A percentile compares a stretch with the other conserved stretches of the same genome.
Conservation (phyloP, 92 coral and sea anemone species). For the Heliopora coerulea region DNA sequence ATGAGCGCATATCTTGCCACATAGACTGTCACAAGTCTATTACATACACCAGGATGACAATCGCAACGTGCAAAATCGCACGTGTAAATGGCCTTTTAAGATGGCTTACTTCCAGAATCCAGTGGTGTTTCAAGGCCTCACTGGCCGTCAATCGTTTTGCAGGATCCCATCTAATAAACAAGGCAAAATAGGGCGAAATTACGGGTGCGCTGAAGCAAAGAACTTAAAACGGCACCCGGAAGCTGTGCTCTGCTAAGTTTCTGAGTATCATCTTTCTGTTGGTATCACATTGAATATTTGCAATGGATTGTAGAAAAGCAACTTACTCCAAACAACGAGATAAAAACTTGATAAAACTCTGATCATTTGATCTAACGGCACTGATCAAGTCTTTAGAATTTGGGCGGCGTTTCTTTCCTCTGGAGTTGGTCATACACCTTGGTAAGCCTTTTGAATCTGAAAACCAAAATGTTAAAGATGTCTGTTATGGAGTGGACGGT, state of each 20-base stretch:
- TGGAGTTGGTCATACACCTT: constrained; percentile 89
- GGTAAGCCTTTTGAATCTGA: constrained; percentile 96
- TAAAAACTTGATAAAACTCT: constrained; percentile 75
- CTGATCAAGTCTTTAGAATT: constrained; percentile 75
- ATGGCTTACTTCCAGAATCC: constrained; percentile 79
- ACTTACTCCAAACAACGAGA: constrained; percentile 90
- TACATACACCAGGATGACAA: no score
- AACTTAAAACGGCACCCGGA: no score
- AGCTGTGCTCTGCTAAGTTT: no score
- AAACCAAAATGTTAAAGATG: no score
- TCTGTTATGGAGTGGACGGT: no score
- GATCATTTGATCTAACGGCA: constrained; percentile 79
- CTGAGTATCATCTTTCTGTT: no score
- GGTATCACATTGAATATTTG: not conserved
- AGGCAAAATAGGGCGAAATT: no score
- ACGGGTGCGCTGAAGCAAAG: no score
- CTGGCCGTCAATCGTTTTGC: constrained; percentile 84
- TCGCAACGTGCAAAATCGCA: no score
- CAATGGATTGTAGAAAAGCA: not conserved
- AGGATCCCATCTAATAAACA: constrained; percentile 98
- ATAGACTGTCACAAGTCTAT: no score
- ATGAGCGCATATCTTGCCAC: no score
- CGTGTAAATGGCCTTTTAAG: no score
- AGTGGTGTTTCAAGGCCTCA: constrained; percentile 84
- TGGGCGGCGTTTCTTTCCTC: constrained; percentile 92